These are phyloP conservation scores for Myocastor coypus DNA, from an alignment of 2,113 vertebrate species.

Conservation along the genomic window DNA sequence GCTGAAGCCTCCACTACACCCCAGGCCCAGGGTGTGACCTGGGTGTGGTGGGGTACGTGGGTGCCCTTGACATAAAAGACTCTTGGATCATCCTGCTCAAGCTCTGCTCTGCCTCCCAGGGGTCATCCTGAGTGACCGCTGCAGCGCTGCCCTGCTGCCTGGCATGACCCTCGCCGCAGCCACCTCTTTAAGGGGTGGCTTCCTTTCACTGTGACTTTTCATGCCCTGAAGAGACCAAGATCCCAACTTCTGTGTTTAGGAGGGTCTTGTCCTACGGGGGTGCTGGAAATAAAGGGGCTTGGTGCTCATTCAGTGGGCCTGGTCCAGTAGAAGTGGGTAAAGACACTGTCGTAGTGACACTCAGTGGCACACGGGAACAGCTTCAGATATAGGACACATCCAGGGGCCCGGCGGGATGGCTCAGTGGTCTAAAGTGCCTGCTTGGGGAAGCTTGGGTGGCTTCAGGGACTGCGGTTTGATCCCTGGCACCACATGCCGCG, in stretches of 20 bases:
- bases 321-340: neutral
- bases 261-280: neutral
- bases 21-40: neutral
- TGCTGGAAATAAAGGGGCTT: neutral
- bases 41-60: neutral
- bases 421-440: too few species aligned
- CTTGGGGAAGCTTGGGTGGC: too few species aligned
- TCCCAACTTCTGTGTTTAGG: neutral
- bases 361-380: neutral
- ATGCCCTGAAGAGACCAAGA: neutral
- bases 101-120: neutral
- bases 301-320: neutral
- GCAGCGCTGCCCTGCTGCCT: too few species aligned
- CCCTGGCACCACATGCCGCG: too few species aligned
- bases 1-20: neutral
- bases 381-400: neutral
- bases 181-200: neutral
- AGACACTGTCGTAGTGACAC: neutral
- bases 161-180: neutral
- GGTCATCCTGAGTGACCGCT: neutral
- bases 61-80: neutral
- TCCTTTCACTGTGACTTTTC: conserved; percentile 22
- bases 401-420: too few species aligned
- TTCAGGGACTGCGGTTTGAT: too few species aligned
- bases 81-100: neutral